These are phyloP conservation scores for Epinephelus coioides DNA, from an alignment of 2,797 vertebrate genomes.

Conservation along the genomic window DNA sequence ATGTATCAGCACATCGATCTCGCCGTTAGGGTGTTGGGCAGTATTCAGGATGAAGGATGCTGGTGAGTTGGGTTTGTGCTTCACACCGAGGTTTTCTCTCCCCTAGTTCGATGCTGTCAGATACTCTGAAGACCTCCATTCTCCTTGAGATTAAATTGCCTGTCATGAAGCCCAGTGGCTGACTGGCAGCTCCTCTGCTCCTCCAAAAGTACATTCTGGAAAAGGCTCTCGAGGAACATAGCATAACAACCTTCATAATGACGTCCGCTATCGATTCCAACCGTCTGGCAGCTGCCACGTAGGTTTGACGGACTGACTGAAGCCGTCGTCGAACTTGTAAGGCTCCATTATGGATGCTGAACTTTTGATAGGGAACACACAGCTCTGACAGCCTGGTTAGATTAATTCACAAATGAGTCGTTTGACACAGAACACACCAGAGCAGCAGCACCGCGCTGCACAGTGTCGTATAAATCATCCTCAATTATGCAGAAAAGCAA, in stretches of 20 bases:
- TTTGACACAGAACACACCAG: constrained; percentile 49
- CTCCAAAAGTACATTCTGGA: constrained; percentile 71
- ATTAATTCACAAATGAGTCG: constrained; percentile 63
- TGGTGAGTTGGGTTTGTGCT: constrained; percentile 20
- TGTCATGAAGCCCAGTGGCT: constrained; percentile 67
- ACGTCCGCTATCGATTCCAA: constrained; percentile 69
- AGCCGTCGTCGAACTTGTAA: constrained; percentile 51
- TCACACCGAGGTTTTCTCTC: constrained; percentile 41
- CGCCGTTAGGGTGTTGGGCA: not conserved
- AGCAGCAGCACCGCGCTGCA: constrained; percentile 23
- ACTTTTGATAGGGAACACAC: constrained; percentile 66
- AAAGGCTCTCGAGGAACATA: constrained; percentile 63
- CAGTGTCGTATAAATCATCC: constrained; percentile 60
- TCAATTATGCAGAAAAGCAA: constrained; percentile 54
- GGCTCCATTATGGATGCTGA: constrained; percentile 64
- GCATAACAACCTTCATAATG: constrained; percentile 75
- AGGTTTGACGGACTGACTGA: constrained; percentile 59
- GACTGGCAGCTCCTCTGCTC: constrained; percentile 80
- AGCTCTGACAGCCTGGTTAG: constrained; percentile 53
- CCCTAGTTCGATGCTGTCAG: constrained; percentile 62
- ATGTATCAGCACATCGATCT: constrained; percentile 20
- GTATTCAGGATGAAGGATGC: constrained; percentile 21
- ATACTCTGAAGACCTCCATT: constrained; percentile 64
- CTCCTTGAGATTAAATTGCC: constrained; percentile 83
- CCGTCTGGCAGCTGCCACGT: constrained; percentile 59